Base-by-base conservation (phyloP, 2,113 vertebrate species). In the Meleagris gallopavo region DNA sequence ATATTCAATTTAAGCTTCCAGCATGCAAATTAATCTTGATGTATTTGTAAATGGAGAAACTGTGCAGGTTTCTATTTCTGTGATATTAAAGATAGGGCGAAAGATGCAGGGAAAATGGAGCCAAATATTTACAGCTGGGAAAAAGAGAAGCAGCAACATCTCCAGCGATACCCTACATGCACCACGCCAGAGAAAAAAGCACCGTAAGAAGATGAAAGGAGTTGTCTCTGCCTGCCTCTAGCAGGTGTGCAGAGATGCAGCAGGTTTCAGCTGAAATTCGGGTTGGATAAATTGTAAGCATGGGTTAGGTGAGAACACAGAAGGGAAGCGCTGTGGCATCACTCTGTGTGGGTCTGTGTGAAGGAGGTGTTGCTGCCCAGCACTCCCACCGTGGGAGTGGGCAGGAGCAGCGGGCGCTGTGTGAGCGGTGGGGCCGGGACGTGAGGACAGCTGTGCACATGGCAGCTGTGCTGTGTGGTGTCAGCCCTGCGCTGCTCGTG, bases 1-100 rank as follows among this genome's bases (percentile, higher is more conserved):
- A 97, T 77, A 95, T 92, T 96, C 77, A 86, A 96, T 95, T 96
- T 86, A 85, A 97, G 92, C 96, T 93, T 91, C 96, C 95, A 86
- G 87, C 89, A 88, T 96, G 95, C 95, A 97, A 97, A 97, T 96
- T 89, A 96, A 95, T 95, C 70, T 95, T 83, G 11, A 16, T 74
- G 67, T 83, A 52, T 91, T 96, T 88, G 70, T 89, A 88, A 94
- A 90, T 25, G 78, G 92, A 93, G 83, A 71, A 78, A 61, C 85
- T 43, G 41, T 29, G 57, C 95, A 85, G 69, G 70, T 69, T 91
- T 96, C 96, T 97, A 82, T 95, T 95, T 86, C 95, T 94, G 34
- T 78, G 65, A 64, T 62, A 78, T 78, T 81, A 74, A 93, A 95
- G 90, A 94, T 29, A 67, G 71, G 36, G 76, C 62, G 83, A 83